Conservation (phyloP, 2,888 invertebrate genomes). For the Phyllotreta cruciferae region DNA sequence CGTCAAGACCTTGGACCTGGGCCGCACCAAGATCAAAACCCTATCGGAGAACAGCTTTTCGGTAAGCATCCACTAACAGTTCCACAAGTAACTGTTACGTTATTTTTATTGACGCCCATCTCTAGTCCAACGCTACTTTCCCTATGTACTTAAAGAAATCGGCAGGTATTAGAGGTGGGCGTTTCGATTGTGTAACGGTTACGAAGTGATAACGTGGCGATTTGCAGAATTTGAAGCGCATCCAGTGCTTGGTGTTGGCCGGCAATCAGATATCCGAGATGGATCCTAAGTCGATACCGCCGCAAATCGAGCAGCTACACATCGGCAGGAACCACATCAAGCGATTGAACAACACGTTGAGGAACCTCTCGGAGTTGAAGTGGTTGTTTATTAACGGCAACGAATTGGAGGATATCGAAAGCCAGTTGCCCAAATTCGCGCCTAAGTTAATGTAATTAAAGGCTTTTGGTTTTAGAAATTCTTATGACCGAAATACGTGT, state of each 20-base stretch:
- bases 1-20: slow-evolving; percentile 81
- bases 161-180: not conserved
- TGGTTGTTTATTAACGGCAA: slow-evolving; percentile 84
- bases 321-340: slow-evolving; percentile 77
- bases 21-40: slow-evolving; percentile 77
- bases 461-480: not conserved
- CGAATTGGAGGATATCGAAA: slow-evolving; percentile 75
- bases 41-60: slow-evolving; percentile 78
- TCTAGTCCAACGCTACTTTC: not conserved
- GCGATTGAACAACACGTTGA: slow-evolving; percentile 78
- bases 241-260: slow-evolving; percentile 76
- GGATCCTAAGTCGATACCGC: slow-evolving; percentile 75
- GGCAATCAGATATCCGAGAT: slow-evolving; percentile 78
- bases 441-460: slow-evolving; percentile 63
- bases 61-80: slow-evolving; percentile 61
- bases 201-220: not conserved
- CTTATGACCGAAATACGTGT: no score
- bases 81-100: slow-evolving; percentile 6
- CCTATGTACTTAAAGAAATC: not conserved
- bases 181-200: not conserved
- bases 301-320: slow-evolving; percentile 72
- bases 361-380: slow-evolving; percentile 74
- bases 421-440: slow-evolving; percentile 74
- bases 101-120: not conserved
- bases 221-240: slow-evolving; percentile 64